Conservation (phyloP, 2,888 invertebrate species). For the Cataglyphis rosenhaueri region DNA sequence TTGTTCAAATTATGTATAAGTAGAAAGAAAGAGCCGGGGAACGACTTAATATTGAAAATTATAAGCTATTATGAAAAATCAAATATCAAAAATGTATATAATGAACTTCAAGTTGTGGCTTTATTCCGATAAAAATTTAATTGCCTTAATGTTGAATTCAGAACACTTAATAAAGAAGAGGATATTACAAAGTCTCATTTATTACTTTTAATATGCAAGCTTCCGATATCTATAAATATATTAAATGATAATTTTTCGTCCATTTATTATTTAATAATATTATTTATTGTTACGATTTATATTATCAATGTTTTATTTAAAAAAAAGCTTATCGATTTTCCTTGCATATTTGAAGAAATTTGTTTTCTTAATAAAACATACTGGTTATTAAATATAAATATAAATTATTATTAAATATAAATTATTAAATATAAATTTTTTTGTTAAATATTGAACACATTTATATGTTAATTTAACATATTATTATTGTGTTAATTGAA, state of each 20-base stretch:
- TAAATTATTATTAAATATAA: too few relatives aligned
- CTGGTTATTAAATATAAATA: too few relatives aligned
- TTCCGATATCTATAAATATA: background rate
- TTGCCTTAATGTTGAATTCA: background rate
- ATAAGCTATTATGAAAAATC: background rate
- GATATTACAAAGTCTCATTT: background rate
- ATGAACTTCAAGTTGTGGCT: background rate
- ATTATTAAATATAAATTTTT: too few relatives aligned
- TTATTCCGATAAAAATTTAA: background rate
- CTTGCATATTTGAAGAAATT: too few relatives aligned
- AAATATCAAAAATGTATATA: background rate
- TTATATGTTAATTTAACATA: too few relatives aligned
- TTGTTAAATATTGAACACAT: too few relatives aligned
- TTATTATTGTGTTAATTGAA: too few relatives aligned
- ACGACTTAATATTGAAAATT: background rate
- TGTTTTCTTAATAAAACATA: too few relatives aligned
- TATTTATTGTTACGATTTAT: too few relatives aligned
- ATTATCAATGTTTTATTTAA: background rate
- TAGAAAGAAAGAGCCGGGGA: background rate
- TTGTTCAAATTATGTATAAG: background rate
- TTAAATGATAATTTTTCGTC: background rate
- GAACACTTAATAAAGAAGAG: background rate
- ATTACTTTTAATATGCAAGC: background rate
- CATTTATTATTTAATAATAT: background rate
- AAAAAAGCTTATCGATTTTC: background rate